These are phyloP conservation scores for Embiotoca jacksoni DNA, from an alignment of 2,113 vertebrate species.

Conservation along the genomic window DNA sequence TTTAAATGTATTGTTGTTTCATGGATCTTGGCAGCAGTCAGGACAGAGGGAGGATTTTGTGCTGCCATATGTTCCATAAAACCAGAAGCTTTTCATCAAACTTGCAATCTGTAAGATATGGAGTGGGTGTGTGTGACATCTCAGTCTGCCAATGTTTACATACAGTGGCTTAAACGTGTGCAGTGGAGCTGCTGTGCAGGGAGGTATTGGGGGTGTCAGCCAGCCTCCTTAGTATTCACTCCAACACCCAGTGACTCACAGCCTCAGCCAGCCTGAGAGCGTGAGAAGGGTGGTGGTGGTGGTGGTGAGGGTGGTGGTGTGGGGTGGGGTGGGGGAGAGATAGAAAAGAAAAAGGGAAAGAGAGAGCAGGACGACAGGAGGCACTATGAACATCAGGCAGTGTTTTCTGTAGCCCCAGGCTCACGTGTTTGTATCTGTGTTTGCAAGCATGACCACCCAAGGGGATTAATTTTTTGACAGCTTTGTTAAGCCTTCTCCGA, in stretches of 20 bases:
- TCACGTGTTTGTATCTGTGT: slow-evolving; percentile 74
- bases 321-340: slow-evolving; percentile 10
- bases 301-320: slow-evolving; percentile 26
- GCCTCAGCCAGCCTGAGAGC: slow-evolving; percentile 79
- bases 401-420: slow-evolving; percentile 70
- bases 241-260: slow-evolving; percentile 84
- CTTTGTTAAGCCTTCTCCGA: slow-evolving; percentile 74
- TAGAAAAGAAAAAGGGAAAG: slow-evolving; percentile 47
- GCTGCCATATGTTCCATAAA: slow-evolving; percentile 9
- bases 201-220: slow-evolving; percentile 75
- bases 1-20: slow-evolving; percentile 5
- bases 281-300: slow-evolving; percentile 54
- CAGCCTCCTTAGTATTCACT: slow-evolving; percentile 85
- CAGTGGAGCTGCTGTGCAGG: slow-evolving; percentile 63
- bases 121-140: slow-evolving; percentile 44
- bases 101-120: slow-evolving; percentile 12
- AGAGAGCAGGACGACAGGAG: slow-evolving; percentile 63
- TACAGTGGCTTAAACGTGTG: slow-evolving; percentile 51
- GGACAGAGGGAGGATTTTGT: neutral
- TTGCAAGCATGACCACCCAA: slow-evolving; percentile 63
- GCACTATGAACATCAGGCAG: slow-evolving; percentile 72
- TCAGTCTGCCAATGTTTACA: slow-evolving; percentile 59
- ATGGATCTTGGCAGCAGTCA: neutral
- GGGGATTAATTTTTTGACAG: slow-evolving; percentile 83
- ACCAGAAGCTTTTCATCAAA: slow-evolving; percentile 14